Percentiles rank a stretch among this genome's conserved stretches.
Conservation (phyloP, 2,113 vertebrate species). For the Clarias gariepinus region DNA sequence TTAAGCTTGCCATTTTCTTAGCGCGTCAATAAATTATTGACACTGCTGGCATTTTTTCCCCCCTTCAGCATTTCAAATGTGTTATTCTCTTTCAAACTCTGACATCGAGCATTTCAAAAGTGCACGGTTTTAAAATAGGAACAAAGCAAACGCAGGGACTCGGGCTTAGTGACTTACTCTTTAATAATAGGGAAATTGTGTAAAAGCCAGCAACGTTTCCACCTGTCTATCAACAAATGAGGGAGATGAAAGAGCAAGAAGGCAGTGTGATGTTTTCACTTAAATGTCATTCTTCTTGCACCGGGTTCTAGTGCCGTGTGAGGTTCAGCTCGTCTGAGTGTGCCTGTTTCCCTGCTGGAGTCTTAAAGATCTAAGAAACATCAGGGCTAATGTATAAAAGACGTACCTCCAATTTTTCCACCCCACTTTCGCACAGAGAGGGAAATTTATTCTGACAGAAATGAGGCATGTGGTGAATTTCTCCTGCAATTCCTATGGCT, state of each 20-base stretch:
- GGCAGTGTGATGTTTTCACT: slow-evolving; percentile 45
- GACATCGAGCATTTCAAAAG: slow-evolving; percentile 32
- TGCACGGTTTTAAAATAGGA: slow-evolving; percentile 45
- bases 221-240: slow-evolving; percentile 53
- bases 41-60: not conserved
- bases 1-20: slow-evolving; percentile 24
- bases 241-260: slow-evolving; percentile 52
- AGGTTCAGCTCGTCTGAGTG: slow-evolving; percentile 62
- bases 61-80: slow-evolving; percentile 34
- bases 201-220: slow-evolving; percentile 37
- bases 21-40: slow-evolving; percentile 52
- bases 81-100: slow-evolving; percentile 47
- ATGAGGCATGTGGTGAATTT: slow-evolving; percentile 61
- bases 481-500: slow-evolving; percentile 59
- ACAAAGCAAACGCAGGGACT: slow-evolving; percentile 36
- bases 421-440: slow-evolving; percentile 51
- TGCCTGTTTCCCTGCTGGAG: slow-evolving; percentile 66
- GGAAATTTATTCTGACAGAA: slow-evolving; percentile 71
- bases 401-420: slow-evolving; percentile 70
- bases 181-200: slow-evolving; percentile 39
- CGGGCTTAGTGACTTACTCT: slow-evolving; percentile 31
- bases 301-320: slow-evolving; percentile 58
- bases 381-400: slow-evolving; percentile 73
- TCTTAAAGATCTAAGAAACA: slow-evolving; percentile 73
- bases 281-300: slow-evolving; percentile 57